Base-by-base conservation (phyloP, 2,888 invertebrate species). In the Orthosia incerta region DNA sequence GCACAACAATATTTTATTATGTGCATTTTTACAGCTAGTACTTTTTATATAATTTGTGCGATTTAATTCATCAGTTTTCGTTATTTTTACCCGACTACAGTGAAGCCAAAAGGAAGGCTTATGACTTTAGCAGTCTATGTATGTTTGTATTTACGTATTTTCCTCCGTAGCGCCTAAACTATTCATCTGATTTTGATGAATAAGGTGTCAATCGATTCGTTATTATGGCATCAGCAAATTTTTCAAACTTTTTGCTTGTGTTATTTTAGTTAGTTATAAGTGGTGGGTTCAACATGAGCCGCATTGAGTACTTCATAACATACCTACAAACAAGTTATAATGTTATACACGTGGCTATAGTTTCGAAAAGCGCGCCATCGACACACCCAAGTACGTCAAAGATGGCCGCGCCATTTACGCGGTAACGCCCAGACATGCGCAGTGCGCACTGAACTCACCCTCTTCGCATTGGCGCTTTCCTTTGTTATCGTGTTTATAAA, bases 351-450 rank as follows among this genome's bases (percentile, higher is more conserved):
- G 56, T 73, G 64, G 26, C 53, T 70, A 71, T 74, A 76, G 71
- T 80, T 79, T 83, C 63, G 51, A 78, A 80, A 78, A 74, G 55
- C 82, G 80, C 82, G 82, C 82, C 80, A 80, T 18, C 59, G 81
- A 76, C 81, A 80, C 82, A 82, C 82, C 80, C 82, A 82, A 68
- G 61, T 74, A 79, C 79, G 65, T 55, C 70, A 74, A 82, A 70
- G 46, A 68, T 70, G 67, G 74, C 76, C 13, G 23, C 45, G 39
- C 23, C 55, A n/a, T 82, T 82, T 75, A 61, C 83, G 82, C 83
- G 83, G 82, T 76, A 79, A 81, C 80, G 83, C 80, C 83, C 80
- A 65, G 80, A 71, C 83, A 79, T 82, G 82, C 82, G 83, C 83
- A 80, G 20, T 51, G n/a, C 20, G 51, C n/a, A 20, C 51, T 39